Evolutionary conservation across 2,888 invertebrate species (phyloP), one percentile per base, ranked within the genome.

Genomic region (Quadroppia sp.): DNA sequence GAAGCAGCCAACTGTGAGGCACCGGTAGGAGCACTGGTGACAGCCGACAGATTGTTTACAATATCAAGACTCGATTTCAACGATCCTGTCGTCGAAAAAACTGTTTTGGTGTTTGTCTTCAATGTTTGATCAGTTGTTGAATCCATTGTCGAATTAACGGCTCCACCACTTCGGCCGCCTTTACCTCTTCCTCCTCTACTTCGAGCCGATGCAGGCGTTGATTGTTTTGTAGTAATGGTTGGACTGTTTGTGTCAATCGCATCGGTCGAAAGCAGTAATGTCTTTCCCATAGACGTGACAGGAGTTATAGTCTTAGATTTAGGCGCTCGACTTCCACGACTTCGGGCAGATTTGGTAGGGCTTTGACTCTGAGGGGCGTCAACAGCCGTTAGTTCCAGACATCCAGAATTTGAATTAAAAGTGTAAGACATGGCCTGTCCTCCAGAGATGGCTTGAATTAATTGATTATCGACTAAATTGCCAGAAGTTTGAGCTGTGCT

Each of bases 1-100:
- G 75, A 75, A 25, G 74, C 61, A 9, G 75, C 71, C 30, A 75
- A 71, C 48, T 74, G 75, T 7, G 36, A 11, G 71, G 74, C n/a
- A n/a, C 71, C 71, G 17, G 74, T 36, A 32, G 45, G 30, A 64
- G 20, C 67, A 40, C 20, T 40, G 4, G 40, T 4, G 1, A 2
- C 25, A 0, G 61, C n/a, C 7, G 32, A 32, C 30, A 64, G 23
- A 20, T 17, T 64, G 32, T 64, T 64, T 13, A 69, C 69, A 25
- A 6, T 32, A 32, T 20, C 23, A 15, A 15, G 9, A 30, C 40
- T 23, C n/a, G 67, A 67, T 40, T 67, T 67, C 4, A 67, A 30
- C 6, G 30, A 15, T 9, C 23, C 64, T 1, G 32, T 61, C 3
- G 56, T 23, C 28, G 30, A 56, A 20, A 53, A 20, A 53, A 23